Evolutionary conservation across 2,888 invertebrate genomes (phyloP).

Genomic region (Bellardia bayeri): DNA sequence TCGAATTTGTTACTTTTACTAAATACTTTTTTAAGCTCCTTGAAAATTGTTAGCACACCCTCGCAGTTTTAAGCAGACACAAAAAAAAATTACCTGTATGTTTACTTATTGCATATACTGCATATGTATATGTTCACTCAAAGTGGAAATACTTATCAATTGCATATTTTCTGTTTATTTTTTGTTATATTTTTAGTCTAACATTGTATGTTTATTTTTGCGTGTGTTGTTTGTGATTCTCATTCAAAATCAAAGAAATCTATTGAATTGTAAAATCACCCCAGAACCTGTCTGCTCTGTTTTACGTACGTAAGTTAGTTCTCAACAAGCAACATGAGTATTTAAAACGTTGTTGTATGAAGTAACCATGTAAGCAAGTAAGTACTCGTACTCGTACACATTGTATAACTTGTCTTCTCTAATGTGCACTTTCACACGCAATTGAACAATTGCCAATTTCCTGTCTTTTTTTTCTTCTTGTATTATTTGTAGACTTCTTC

Average conservation of each 20-base stretch:
- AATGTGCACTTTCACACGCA: constrained; percentile 70
- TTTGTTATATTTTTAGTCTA: background rate
- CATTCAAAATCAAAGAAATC: constrained; percentile 21
- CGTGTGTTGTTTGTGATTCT: background rate
- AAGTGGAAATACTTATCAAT: constrained; percentile 55
- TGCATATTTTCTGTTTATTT: constrained; percentile 34
- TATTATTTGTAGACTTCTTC: too few relatives aligned
- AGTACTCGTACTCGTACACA: constrained; percentile 12
- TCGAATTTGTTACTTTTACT: background rate
- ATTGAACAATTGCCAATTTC: constrained; percentile 72
- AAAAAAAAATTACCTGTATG: constrained; percentile 31
- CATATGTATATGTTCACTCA: background rate
- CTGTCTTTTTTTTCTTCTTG: constrained; percentile 53
- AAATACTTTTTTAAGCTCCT: background rate
- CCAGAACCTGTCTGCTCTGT: constrained; percentile 21
- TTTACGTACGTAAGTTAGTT: background rate
- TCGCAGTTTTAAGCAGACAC: background rate
- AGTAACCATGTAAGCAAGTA: background rate
- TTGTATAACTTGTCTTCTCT: constrained; percentile 42
- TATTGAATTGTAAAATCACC: constrained; percentile 35
- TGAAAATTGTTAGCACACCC: background rate
- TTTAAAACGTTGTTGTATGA: background rate
- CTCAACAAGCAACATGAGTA: constrained; percentile 36
- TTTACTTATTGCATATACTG: too few relatives aligned
- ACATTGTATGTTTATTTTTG: background rate